Conservation (phyloP, 2,113 vertebrate genomes). For the Nerophis ophidion region DNA sequence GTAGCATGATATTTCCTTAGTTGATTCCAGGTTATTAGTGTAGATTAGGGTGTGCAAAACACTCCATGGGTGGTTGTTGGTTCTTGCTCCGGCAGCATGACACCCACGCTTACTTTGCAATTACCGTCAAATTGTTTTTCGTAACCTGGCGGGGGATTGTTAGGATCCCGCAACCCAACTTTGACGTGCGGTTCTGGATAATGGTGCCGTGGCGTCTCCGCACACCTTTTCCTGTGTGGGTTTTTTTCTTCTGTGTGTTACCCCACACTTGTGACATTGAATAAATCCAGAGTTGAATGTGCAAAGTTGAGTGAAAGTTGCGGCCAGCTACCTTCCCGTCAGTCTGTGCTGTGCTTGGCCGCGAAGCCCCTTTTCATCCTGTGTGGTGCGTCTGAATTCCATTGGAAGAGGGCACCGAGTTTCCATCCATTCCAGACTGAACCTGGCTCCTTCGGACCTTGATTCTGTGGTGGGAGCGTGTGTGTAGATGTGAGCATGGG, state of each 20-base stretch:
- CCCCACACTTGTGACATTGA: slow-evolving; percentile 1
- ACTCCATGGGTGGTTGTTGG: slow-evolving; percentile 65
- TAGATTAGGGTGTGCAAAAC: slow-evolving; percentile 54
- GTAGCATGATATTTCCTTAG: slow-evolving; percentile 50
- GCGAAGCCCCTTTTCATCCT: slow-evolving; percentile 43
- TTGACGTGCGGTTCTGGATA: slow-evolving; percentile 43
- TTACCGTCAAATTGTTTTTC: slow-evolving; percentile 58
- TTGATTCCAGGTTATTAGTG: slow-evolving; percentile 64
- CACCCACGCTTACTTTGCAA: slow-evolving; percentile 59
- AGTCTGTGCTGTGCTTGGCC: slow-evolving; percentile 52
- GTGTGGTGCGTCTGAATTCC: slow-evolving; percentile 43
- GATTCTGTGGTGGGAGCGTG: slow-evolving; percentile 41
- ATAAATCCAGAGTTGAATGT: slow-evolving; percentile 11
- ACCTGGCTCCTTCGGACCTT: slow-evolving; percentile 44
- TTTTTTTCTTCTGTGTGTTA: background rate
- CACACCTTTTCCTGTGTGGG: slow-evolving; percentile 13
- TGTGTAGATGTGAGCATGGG: slow-evolving; percentile 50
- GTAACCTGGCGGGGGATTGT: slow-evolving; percentile 27
- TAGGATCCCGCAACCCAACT: slow-evolving; percentile 42
- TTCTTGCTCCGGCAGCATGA: slow-evolving; percentile 43
- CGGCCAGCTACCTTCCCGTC: slow-evolving; percentile 45
- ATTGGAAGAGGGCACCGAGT: slow-evolving; percentile 50
- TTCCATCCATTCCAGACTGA: slow-evolving; percentile 46
- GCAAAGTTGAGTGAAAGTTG: slow-evolving; percentile 44
- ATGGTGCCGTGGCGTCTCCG: slow-evolving; percentile 25